Evolutionary conservation across 2,113 vertebrate species (phyloP).

Genomic region (Condylura cristata): DNA sequence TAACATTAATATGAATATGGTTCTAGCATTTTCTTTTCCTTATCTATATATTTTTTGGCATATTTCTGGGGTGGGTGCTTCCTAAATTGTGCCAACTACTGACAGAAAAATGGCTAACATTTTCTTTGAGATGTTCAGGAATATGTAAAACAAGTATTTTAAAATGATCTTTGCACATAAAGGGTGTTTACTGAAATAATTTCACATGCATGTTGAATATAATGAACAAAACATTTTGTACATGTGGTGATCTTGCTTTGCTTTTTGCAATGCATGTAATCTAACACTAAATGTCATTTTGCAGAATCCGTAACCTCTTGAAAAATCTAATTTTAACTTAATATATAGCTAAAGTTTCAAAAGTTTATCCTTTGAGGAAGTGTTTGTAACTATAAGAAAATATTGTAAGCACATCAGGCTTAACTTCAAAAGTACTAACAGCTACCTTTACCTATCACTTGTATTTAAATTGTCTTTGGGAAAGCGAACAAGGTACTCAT

Average conservation of each 20-base stretch:
- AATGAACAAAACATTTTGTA: neutral
- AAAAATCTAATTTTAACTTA: constrained; percentile 2
- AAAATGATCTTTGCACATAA: neutral
- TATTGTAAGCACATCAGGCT: neutral
- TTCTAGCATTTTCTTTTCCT: neutral
- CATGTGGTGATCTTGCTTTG: neutral
- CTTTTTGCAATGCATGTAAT: neutral
- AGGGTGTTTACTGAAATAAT: neutral
- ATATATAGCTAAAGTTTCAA: neutral
- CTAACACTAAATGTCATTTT: neutral
- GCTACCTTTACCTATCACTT: neutral
- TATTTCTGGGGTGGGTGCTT: neutral
- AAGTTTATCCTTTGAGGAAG: neutral
- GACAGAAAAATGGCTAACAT: neutral
- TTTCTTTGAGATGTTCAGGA: neutral
- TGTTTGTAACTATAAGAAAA: neutral
- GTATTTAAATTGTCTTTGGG: constrained; percentile 27
- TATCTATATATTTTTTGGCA: neutral
- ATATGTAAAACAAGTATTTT: constrained; percentile 24
- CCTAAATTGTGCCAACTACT: neutral
- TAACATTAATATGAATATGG: neutral
- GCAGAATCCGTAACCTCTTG: neutral
- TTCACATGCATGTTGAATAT: neutral
- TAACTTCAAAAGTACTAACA: neutral
- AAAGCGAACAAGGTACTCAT: neutral